phyloP scores from a whole-genome alignment of 2,797 vertebrate species.

The Morus bassanus region DNA sequence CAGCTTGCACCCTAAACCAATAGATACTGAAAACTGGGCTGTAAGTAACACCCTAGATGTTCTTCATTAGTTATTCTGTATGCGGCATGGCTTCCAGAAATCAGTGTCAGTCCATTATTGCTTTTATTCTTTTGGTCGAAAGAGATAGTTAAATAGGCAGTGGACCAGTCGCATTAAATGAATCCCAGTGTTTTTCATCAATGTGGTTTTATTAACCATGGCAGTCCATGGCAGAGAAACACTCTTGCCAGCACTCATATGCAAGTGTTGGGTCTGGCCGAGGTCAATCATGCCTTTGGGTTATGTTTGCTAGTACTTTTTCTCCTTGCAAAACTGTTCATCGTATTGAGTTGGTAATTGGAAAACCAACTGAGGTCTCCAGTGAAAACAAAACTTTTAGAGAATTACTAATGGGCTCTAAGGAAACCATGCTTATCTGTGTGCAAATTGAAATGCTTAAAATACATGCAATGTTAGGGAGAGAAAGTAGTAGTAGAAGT shows the following conservation, averaged over 20 bases:
- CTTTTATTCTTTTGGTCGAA: background rate
- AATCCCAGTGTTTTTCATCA: background rate
- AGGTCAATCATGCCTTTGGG: background rate
- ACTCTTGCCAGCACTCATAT: rapidly evolving
- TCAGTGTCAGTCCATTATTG: no score
- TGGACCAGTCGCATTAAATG: background rate
- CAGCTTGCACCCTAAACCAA: background rate
- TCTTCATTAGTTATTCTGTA: background rate
- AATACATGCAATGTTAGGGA: background rate
- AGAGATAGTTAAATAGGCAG: background rate
- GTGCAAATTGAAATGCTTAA: background rate
- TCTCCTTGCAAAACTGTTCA: background rate
- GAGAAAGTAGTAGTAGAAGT: background rate
- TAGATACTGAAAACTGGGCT: background rate
- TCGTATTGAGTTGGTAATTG: background rate
- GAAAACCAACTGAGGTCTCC: background rate
- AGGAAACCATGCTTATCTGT: background rate
- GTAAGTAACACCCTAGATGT: background rate
- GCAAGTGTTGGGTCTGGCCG: background rate
- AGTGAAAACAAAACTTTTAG: background rate
- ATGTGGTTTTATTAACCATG: background rate
- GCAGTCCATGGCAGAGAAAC: background rate
- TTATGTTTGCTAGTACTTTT: background rate
- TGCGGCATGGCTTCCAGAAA: background rate
- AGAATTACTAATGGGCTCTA: background rate